A percentile compares a stretch with the other conserved stretches of the same genome.
phyloP scores from a whole-genome alignment of 1,140 invertebrate genomes.

The Bursaphelenchus mucronatus region DNA sequence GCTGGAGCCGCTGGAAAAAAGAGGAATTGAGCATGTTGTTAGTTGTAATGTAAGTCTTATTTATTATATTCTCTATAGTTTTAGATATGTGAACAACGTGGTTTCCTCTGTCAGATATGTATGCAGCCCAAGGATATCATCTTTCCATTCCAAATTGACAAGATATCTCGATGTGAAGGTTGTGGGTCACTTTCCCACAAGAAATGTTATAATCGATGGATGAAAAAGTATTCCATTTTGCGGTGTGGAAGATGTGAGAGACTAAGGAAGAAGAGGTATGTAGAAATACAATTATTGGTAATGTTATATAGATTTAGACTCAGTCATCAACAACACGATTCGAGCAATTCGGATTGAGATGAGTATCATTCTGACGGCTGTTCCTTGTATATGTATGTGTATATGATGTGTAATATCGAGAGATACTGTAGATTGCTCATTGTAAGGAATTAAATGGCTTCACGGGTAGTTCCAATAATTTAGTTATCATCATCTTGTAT shows the following conservation, averaged over 20 bases:
- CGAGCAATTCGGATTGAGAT: no score
- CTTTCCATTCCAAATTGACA: constrained; percentile 52
- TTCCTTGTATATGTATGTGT: no score
- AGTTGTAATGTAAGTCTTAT: constrained; percentile 26
- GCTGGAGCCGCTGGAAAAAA: constrained; percentile 36
- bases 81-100: constrained; percentile 30
- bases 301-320: background rate
- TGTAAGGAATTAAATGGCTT: background rate
- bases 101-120: constrained; percentile 48
- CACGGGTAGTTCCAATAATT: background rate
- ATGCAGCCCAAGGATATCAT: constrained; percentile 31
- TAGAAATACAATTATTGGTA: background rate
- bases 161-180: constrained; percentile 34
- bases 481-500: no score
- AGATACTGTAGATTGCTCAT: background rate
- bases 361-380: no score
- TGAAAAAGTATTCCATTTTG: constrained; percentile 14
- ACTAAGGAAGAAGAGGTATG: constrained; percentile 30
- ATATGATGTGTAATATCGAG: no score
- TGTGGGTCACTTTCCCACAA: constrained; percentile 33
- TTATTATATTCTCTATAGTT: constrained; percentile 8
- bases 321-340: no score
- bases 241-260: constrained; percentile 33
- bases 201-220: constrained; percentile 37
- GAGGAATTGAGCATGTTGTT: constrained; percentile 39